Evolutionary conservation across 2,888 invertebrate species (phyloP), one percentile per base, ranked within the genome.

Genomic region (Eristalinus aeneus): DNA sequence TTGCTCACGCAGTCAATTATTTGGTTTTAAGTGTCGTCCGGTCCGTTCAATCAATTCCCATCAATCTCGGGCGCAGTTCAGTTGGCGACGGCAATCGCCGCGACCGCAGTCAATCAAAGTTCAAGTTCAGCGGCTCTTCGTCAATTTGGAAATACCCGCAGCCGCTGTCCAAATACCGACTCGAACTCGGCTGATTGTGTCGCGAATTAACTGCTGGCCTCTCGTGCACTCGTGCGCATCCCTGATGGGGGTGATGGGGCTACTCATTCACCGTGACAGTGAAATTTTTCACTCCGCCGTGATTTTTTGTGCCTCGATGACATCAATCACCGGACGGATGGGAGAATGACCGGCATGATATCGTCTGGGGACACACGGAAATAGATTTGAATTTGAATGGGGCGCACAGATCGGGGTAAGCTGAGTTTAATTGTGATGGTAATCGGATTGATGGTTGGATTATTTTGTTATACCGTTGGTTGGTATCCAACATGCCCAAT

Each of bases 111-210:
- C 68, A 74, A 83, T 83, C 74, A 78, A 71, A 72, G 78, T 78
- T 83, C 83, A 83, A 83, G 83, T 83, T 83, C 83, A 83, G 74
- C 64, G 78, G 54, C 56, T 56, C 23, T 56, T 23, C 20, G 11
- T 56, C 23, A 12, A 0, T 56, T 23, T 23, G 11, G 56, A 22
- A 4, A 23, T 22, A 20, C 22, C 22, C 11, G 22, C n/a, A n/a
- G n/a, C 4, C 5, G 9, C 23, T 2, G 56, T 9, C 10, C 56
- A 2, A 0, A n/a, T n/a, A n/a, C n/a, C n/a, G n/a, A n/a, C n/a
- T n/a, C 16, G 46, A 46, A 16, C 46, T 16, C 46, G 34, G 22
- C 67, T 67, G 67, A 75, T 67, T 75, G 60, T n/a, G 60, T 46
- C 46, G 68, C 46, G 68, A 76, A 76, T 69, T 69, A 69, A 76